These are phyloP conservation scores for Ciconia boyciana DNA, from an alignment of 2,113 vertebrate genomes.

Conservation along the genomic window DNA sequence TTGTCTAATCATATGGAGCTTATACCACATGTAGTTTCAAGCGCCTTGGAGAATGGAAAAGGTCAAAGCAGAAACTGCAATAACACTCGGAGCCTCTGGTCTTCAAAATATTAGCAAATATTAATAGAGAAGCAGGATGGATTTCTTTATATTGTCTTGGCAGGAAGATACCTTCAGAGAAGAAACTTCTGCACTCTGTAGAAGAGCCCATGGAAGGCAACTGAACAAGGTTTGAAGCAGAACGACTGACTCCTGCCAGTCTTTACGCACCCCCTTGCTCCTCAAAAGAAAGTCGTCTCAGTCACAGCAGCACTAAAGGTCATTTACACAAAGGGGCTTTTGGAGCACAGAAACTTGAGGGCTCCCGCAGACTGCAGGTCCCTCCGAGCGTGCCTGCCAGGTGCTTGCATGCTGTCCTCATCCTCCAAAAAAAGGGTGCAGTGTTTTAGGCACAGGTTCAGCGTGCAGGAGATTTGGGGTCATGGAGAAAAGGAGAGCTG, in stretches of 20 bases:
- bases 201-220: not conserved
- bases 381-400: not conserved
- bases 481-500: not conserved
- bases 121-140: not conserved
- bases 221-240: not conserved
- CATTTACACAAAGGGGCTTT: not conserved
- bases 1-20: not conserved
- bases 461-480: not conserved
- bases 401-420: rapidly evolving
- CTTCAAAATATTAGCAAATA: not conserved
- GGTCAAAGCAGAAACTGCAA: not conserved
- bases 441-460: not conserved
- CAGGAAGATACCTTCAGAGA: not conserved
- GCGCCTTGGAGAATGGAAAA: not conserved
- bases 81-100: not conserved
- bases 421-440: not conserved
- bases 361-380: not conserved
- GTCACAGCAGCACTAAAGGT: not conserved
- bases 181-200: not conserved
- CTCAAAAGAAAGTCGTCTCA: not conserved
- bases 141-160: not conserved
- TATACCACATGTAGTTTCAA: not conserved
- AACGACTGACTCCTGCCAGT: not conserved
- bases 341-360: not conserved
- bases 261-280: not conserved